Evolutionary conservation across 2,797 vertebrate species (phyloP).

Genomic region (Enteromius trimaculatus): DNA sequence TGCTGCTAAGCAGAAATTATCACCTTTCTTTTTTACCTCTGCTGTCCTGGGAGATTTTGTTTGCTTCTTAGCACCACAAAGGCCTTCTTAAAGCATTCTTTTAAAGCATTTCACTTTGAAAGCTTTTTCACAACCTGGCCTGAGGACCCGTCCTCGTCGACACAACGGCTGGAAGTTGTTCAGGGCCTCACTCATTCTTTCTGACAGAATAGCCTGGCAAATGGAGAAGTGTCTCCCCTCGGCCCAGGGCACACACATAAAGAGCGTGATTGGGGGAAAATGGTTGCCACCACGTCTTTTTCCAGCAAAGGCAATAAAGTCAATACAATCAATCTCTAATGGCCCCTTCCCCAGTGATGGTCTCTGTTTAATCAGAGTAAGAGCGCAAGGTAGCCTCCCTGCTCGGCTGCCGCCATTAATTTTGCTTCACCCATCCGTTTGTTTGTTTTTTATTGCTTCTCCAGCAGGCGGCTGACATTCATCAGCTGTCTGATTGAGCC

Average conservation of each 20-base stretch:
- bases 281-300: slow-evolving; percentile 57
- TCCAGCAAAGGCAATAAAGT: slow-evolving; percentile 66
- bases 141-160: slow-evolving; percentile 4
- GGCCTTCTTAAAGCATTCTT: slow-evolving; percentile 5
- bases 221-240: slow-evolving; percentile 28
- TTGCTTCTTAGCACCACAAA: slow-evolving; percentile 38
- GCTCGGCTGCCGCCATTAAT: slow-evolving; percentile 70
- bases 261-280: slow-evolving; percentile 49
- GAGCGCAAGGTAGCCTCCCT: slow-evolving; percentile 69
- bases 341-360: slow-evolving; percentile 71
- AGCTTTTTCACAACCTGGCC: slow-evolving; percentile 44
- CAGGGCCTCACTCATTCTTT: slow-evolving; percentile 21
- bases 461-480: slow-evolving; percentile 71
- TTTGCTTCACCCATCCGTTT: slow-evolving; percentile 72
- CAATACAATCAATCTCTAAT: slow-evolving; percentile 78
- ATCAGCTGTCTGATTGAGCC: slow-evolving; percentile 70
- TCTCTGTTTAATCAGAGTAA: slow-evolving; percentile 83
- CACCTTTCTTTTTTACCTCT: not conserved
- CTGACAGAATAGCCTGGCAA: slow-evolving; percentile 27
- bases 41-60: not conserved
- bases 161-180: not conserved
- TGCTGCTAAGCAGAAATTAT: not conserved
- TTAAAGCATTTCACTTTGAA: slow-evolving; percentile 37
- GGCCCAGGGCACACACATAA: slow-evolving; percentile 48
- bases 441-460: slow-evolving; percentile 68